phyloP scores from a whole-genome alignment of 1,140 invertebrate genomes.

The Cyclargus thomasi region DNA sequence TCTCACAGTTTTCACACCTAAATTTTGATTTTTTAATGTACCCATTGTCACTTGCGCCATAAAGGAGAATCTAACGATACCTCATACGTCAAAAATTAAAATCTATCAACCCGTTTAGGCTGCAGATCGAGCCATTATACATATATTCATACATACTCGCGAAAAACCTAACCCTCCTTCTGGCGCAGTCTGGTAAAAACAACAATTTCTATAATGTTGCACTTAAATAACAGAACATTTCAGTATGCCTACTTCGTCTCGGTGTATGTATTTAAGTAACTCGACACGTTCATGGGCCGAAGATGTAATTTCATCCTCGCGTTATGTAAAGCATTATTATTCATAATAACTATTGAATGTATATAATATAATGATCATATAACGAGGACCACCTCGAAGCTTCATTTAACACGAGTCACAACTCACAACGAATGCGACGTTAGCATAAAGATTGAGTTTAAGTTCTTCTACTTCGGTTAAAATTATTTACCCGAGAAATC shows the following conservation, averaged over 20 bases:
- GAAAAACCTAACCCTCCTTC: no score
- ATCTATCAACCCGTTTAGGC: no score
- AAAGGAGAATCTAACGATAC: no score
- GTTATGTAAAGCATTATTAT: not conserved
- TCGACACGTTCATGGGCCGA: not conserved
- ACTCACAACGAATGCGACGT: not conserved
- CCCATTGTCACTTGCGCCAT: no score
- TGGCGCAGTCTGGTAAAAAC: no score
- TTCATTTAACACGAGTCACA: not conserved
- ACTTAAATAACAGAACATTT: not conserved
- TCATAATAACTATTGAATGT: not conserved
- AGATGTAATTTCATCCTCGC: not conserved
- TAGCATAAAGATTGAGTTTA: not conserved
- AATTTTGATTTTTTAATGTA: no score
- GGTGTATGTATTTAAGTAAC: not conserved
- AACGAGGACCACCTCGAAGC: not conserved
- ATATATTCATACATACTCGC: no score
- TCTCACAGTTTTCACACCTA: no score
- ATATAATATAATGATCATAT: not conserved
- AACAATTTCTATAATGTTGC: no score
- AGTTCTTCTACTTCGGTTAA: not conserved
- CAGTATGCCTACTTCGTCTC: no score
- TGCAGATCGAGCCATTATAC: no score
- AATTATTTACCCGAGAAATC: not conserved
- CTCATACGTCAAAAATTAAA: no score